Percentiles rank a stretch among this genome's conserved stretches.
Conservation (phyloP, 2,888 invertebrate species). For the Tipula confusa region DNA sequence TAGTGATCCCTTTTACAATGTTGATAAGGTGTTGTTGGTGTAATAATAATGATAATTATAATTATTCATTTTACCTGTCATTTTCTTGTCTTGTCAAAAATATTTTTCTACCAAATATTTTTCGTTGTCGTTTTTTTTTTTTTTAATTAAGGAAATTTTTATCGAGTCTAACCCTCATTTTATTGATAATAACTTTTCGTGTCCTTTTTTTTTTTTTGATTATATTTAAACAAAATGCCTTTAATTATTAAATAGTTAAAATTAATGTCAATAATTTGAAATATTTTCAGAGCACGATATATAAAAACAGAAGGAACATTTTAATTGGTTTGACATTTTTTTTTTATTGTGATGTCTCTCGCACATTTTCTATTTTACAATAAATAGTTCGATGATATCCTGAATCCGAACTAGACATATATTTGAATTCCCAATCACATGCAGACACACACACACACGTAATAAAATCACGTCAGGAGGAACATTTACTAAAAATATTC, state of each 20-base stretch:
- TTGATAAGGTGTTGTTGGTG: background rate
- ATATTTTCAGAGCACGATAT: background rate
- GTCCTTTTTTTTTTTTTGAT: constrained; percentile 13
- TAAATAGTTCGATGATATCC: background rate
- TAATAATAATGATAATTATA: constrained; percentile 25
- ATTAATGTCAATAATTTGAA: background rate
- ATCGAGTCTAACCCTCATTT: background rate
- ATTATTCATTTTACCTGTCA: constrained; percentile 25
- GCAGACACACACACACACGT: background rate
- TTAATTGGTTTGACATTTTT: background rate
- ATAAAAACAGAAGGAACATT: background rate
- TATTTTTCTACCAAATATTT: background rate
- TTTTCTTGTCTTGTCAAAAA: constrained; percentile 12
- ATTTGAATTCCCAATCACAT: background rate
- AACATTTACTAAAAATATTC: background rate
- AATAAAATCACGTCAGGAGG: background rate
- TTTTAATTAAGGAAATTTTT: background rate
- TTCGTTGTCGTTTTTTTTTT: background rate
- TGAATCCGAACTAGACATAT: background rate
- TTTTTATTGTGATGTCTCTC: background rate
- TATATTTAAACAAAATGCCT: background rate
- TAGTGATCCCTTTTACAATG: background rate
- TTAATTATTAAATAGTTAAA: constrained; percentile 20
- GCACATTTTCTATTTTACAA: background rate
- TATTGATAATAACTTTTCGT: constrained; percentile 12